Base-by-base conservation (phyloP, 35 echinoderm and acorn worm genomes). In the Apostichopus japonicus region DNA sequence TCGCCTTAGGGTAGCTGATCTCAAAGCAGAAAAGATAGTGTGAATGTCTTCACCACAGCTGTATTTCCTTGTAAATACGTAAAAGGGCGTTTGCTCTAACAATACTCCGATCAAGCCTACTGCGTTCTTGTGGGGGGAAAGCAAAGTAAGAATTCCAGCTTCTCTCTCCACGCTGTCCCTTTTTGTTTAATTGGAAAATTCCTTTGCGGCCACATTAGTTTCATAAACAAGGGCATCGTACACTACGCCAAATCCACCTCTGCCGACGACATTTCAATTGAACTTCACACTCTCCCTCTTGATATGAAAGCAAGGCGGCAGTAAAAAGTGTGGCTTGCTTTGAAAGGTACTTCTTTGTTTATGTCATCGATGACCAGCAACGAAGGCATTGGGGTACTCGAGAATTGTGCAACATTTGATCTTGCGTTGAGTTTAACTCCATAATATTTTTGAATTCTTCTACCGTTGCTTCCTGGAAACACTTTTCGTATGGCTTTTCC, bases 121-220 rank as follows among this genome's bases (percentile, higher is more conserved):
- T 8, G 55, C 81, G 55, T 84, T 84, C 22, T 52, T 55, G 82
- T 86, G 24, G 54, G 15, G 52, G 7, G 23, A 14, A 5, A 86
- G 33, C 22, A 11, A 53, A 27, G 54, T 8, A 5, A 54, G 33
- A 4, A 86, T 86, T 23, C 4, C 52, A 14, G 82, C 82, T 55
- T 86, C 82, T 21, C 82, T 86, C 53, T 86, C 44, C 53, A 86
- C 82, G 14, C 52, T 53, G 9, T 86, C 82, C 53, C 22, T 86
- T 14, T 54, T 53, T 58, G 23, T 22, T 5, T 56, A 9, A 17
- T 86, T 10, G 51, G 4, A 17, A 55, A 86, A 86, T 86, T 53
- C 7, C 22, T 86, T 86, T 54, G 82, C 82, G 4, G 51, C 82
- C 11, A 16, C 82, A 19, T 55, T 14, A 14, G 8, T 86, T 6